phyloP scores from a whole-genome alignment of 2,797 vertebrate species.

The Champsocephalus esox region DNA sequence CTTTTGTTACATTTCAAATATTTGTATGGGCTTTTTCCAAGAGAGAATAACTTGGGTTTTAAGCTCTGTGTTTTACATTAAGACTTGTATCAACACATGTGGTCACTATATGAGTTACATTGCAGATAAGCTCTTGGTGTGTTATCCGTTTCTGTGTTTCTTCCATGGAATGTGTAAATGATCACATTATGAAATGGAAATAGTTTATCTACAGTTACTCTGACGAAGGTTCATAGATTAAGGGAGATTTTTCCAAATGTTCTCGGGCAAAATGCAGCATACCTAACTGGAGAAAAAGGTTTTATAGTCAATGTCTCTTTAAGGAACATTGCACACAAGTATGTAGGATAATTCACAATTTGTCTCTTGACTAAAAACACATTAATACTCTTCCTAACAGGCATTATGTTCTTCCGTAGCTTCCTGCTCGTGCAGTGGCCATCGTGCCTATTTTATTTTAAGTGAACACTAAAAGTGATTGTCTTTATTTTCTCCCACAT shows the following conservation, averaged over 20 bases:
- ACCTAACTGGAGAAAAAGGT: slow-evolving; percentile 17
- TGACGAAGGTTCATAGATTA: slow-evolving; percentile 31
- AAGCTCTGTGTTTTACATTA: slow-evolving; percentile 70
- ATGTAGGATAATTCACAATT: slow-evolving; percentile 26
- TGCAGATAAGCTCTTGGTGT: slow-evolving; percentile 36
- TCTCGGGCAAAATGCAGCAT: slow-evolving; percentile 33
- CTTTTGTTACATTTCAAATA: slow-evolving; percentile 75
- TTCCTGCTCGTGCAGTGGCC: slow-evolving; percentile 50
- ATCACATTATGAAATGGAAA: slow-evolving; percentile 77
- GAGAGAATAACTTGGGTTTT: slow-evolving; percentile 59
- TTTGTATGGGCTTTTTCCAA: slow-evolving; percentile 74
- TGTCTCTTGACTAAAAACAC: slow-evolving; percentile 30
- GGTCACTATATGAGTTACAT: slow-evolving; percentile 45
- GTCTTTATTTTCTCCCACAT: slow-evolving; percentile 26
- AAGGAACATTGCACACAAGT: slow-evolving; percentile 15
- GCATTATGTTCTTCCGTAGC: slow-evolving; percentile 30
- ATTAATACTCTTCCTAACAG: slow-evolving; percentile 26
- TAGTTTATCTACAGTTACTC: slow-evolving; percentile 29
- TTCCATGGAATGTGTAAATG: slow-evolving; percentile 73
- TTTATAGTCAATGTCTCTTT: slow-evolving; percentile 14
- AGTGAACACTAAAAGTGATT: slow-evolving; percentile 52
- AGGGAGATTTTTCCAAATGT: slow-evolving; percentile 26
- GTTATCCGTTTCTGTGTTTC: slow-evolving; percentile 40
- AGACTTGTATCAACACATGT: slow-evolving; percentile 52
- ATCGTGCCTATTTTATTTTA: slow-evolving; percentile 53